Conservation (phyloP, 2,797 vertebrate species). For the Craterocephalus amniculus region DNA sequence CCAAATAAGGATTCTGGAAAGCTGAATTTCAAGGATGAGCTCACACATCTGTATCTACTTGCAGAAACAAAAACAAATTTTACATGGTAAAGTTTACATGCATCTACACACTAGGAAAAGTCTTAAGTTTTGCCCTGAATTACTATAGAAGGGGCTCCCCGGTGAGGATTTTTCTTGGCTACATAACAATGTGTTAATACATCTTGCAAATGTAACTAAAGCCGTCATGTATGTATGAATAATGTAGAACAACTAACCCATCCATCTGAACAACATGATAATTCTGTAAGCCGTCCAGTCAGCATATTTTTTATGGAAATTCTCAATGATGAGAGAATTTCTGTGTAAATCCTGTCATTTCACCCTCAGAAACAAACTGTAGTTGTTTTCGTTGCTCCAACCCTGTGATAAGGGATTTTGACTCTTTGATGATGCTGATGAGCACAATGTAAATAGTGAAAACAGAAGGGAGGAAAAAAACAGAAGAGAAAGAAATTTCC, state of each 20-base stretch:
- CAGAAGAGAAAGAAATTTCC: conserved; percentile 23
- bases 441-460: conserved; percentile 27
- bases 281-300: conserved; percentile 34
- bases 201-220: conserved; percentile 12
- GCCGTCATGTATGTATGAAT: conserved; percentile 43
- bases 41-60: conserved; percentile 9
- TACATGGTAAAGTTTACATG: background rate
- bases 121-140: conserved; percentile 5
- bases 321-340: conserved; percentile 60
- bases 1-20: conserved; percentile 38
- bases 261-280: conserved; percentile 12
- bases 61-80: background rate
- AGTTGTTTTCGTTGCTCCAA: conserved; percentile 52
- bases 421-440: conserved; percentile 59
- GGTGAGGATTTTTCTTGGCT: conserved; percentile 23
- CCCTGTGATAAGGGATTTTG: conserved; percentile 50
- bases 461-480: conserved; percentile 17
- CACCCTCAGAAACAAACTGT: conserved; percentile 39
- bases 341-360: conserved; percentile 55
- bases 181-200: conserved; percentile 19
- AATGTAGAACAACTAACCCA: conserved; percentile 11
- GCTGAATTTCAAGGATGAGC: conserved; percentile 30
- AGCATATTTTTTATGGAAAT: conserved; percentile 49
- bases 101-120: conserved; percentile 3
- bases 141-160: background rate